Percentiles rank a stretch among this genome's conserved stretches.
Conservation (phyloP, 2,888 invertebrate species). For the Adelphocoris suturalis region DNA sequence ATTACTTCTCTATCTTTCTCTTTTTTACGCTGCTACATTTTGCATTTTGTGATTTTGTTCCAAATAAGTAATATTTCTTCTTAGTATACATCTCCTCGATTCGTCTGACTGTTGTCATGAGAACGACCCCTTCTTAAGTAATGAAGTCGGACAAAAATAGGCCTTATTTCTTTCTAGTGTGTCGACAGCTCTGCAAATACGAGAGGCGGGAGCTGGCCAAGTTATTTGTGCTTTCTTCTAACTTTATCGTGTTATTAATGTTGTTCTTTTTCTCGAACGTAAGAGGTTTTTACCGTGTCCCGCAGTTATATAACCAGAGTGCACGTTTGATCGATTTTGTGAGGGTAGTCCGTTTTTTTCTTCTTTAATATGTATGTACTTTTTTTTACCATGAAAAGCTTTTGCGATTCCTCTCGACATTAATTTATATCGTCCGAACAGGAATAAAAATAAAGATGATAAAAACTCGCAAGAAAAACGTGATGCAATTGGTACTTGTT, state of each 20-base stretch:
- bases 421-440: too few relatives aligned
- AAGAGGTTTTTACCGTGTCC: too few relatives aligned
- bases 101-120: slow-evolving; percentile 12
- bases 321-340: background rate
- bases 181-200: slow-evolving; percentile 59
- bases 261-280: background rate
- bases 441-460: too few relatives aligned
- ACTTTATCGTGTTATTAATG: slow-evolving; percentile 27
- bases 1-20: too few relatives aligned
- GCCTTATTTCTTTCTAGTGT: slow-evolving; percentile 16
- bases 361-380: background rate
- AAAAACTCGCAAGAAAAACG: too few relatives aligned
- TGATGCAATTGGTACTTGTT: too few relatives aligned
- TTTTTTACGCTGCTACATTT: too few relatives aligned
- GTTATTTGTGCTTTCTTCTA: slow-evolving; percentile 40
- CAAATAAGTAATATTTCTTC: too few relatives aligned
- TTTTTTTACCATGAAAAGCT: too few relatives aligned
- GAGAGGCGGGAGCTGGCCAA: slow-evolving; percentile 21
- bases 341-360: background rate
- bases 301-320: too few relatives aligned
- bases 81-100: background rate
- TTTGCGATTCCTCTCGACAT: too few relatives aligned
- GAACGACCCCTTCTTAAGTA: background rate
- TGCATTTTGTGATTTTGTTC: too few relatives aligned
- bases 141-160: background rate